Evolutionary conservation across 2,797 vertebrate genomes (phyloP), one percentile per base, ranked within the genome.

Genomic region (Hipposideros larvatus): DNA sequence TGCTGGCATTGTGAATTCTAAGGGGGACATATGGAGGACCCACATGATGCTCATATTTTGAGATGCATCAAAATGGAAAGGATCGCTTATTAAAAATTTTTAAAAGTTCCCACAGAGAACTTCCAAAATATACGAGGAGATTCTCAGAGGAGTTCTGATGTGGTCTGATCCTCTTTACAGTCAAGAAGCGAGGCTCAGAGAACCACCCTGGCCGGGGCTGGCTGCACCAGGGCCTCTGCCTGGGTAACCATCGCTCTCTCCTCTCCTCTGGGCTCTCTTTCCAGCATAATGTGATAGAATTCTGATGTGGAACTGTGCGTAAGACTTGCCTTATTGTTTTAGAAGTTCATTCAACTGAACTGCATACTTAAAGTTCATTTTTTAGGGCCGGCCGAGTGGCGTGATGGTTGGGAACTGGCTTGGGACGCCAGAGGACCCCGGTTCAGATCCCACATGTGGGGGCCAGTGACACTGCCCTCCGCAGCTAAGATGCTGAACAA

Each of bases 21-120:
- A 7, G 6, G 41, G 4, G 22, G 48, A 43, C 57, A 15, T 19
- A 28, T 1, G 0, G 63, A 77, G 28, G n/a, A 28, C 41, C 59
- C 37, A 10, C 65, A 34, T 8, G 34, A 37, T 1, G 37, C 46
- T 71, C 2, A 7, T 5, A n/a, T 37, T 51, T 77, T 73, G 26
- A 51, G 11, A 84, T 41, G 46, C 46, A 6, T 85, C 80, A 84
- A 87, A 86, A 75, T 24, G 8, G 71, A 92, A 87, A 85, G 28
- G 83, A 85, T 48, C 77, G 92, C 78, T 73, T 89, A 59, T 55
- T 71, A 68, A 94, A 90, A 41, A 63, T 74, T 26, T 65, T 11
- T 86, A 78, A 16, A 87, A 82, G n/a, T 77, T 89, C 65, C 55
- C 77, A 87, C 31, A 37, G 51, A 82, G 55, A 90, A 80, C 46